Evolutionary conservation across 2,113 vertebrate genomes (phyloP), one percentile per base, ranked within the genome.

Genomic region (Oreochromis tanganicae): DNA sequence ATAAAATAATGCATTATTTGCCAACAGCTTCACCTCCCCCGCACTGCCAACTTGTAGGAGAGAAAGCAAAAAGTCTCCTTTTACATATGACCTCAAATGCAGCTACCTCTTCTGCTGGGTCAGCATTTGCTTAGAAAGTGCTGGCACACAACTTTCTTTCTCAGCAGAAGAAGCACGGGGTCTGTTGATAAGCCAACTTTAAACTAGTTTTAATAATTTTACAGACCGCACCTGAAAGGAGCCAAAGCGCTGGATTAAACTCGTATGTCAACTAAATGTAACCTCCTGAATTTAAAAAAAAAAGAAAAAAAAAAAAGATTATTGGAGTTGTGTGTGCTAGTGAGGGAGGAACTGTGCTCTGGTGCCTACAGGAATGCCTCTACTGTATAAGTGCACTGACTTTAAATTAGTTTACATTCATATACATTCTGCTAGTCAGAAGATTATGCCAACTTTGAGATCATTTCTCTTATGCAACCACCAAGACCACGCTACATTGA

Each of bases 141-240:
- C 92, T 91, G 83, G 90, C 91, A 68, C 86, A 87, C 83, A 86
- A 91, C 90, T 93, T 87, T 83, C 85, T 92, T 90, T 91, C 88
- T 86, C 24, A 87, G 88, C 89, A 88, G 82, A 85, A 85, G 88
- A 75, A 84, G 91, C 61, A 1, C 93, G 32, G 92, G 78, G 80
- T 84, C 52, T 88, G 91, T 82, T 85, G 94, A 95, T 95, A 94
- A 95, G 92, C 21, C 87, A 87, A 89, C 87, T 94, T 94, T 87
- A 93, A 93, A 91, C 91, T 91, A 90, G 90, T 92, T 93, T 84
- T 85, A 85, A 89, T 86, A 83, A 93, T 93, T 89, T 92, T 71
- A 92, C 88, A 75, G 79, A 90, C 11, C 19, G 81, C 80, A 91
- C 86, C 90, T 92, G 90, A 82, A 80, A 89, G 83, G 84, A 84